Base-by-base conservation (phyloP, 2,888 invertebrate genomes). In the Philopedon plagiatum region DNA sequence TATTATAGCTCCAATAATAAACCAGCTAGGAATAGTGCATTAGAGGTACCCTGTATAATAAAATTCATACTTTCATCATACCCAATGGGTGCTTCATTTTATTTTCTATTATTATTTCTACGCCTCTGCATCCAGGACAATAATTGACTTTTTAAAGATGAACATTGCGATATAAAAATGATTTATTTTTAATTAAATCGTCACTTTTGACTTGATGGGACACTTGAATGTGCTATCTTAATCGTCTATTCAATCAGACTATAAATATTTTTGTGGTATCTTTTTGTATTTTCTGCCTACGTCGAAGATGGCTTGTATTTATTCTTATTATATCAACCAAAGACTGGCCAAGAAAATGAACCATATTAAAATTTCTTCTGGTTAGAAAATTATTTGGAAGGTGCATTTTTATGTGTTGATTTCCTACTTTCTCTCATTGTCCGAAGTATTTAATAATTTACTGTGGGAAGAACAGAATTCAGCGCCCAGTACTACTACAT, bases 121-220 rank as follows among this genome's bases (percentile, higher is more conserved):
- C 60, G 41, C 15, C 60, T 7, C 60, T 60, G 60, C 11, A 7
- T 26, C 21, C 44, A 44, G 41, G 18, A 39, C 41, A 60, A 41
- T 60, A 60, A 39, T 41, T 60, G 39, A 41, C 60, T 44, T 44
- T 51, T 54, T 54, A 54, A 54, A 68, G 68, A 68, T 68, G 61
- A 29, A 54, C 62, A 49, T 51, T 37, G 29, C 56, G 68, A 68
- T 61, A 68, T 19, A 63, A 69, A 69, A 44, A 61, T 69, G 69
- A 69, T 69, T 69, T 69, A 69, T 69, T 69, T 69, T 69, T 69
- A 69, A 69, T 69, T 69, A 69, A 69, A 63, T 69, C 69, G 37
- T 69, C 63, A 69, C 69, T 63, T 69, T 69, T 63, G 67, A 67
- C 67, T 34, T 67, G 69, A 69, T 69, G 63, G 63, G 69, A 69